phyloP scores from a whole-genome alignment of 1,140 invertebrate species.

The Nephila pilipes region DNA sequence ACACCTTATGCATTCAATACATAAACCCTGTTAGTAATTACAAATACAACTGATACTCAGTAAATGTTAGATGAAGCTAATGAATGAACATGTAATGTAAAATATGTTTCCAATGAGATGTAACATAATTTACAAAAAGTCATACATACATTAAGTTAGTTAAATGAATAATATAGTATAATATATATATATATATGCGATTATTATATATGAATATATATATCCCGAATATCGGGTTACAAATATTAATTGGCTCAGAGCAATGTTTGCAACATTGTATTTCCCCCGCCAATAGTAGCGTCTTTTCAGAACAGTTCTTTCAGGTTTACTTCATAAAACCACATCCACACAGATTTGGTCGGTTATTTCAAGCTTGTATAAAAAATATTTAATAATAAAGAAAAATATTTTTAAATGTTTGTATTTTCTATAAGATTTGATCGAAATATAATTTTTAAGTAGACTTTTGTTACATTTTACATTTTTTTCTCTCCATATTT shows the following conservation, averaged over 20 bases:
- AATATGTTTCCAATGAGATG: no score
- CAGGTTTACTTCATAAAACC: background rate
- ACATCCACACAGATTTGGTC: background rate
- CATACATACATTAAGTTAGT: background rate
- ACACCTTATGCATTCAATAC: no score
- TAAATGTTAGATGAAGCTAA: no score
- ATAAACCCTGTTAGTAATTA: no score
- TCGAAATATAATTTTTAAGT: no score
- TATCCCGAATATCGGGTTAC: constrained; percentile 73
- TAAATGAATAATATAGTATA: background rate
- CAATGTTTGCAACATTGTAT: constrained; percentile 75
- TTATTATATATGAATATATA: constrained; percentile 33
- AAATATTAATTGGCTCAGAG: constrained; percentile 76
- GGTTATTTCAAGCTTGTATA: background rate
- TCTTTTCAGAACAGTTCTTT: background rate
- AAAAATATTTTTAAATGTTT: no score
- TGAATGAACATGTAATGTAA: no score
- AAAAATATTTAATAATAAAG: no score
- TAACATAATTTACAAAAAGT: background rate
- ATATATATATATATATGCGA: background rate
- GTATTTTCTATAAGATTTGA: no score
- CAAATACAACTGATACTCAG: no score
- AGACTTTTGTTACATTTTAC: no score
- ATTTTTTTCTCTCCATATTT: no score
- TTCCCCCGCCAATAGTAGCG: constrained; percentile 69